These are phyloP conservation scores for mouse (Mus musculus) DNA, from an alignment of 2,113 vertebrate genomes.

Conservation along the genomic window GRCm39 chr7:19598501-19599000, in stretches of 20 bases:
- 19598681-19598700: neutral
- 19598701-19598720: neutral
- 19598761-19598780: neutral
- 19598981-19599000: neutral
- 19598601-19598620: neutral
- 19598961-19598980: neutral
- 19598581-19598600: neutral
- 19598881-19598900: slow-evolving; percentile 53
- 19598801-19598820: neutral
- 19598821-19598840: neutral
- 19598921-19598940: neutral
- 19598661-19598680: neutral
- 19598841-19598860: slow-evolving; percentile 54
- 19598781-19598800: neutral
- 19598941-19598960: neutral
- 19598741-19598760: too few species aligned
- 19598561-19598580: neutral
- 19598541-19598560: neutral
- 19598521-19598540: neutral
- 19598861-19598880: slow-evolving; percentile 7
- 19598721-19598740: neutral
- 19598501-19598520: neutral
- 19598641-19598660: neutral
- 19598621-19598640: neutral
- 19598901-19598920: slow-evolving; percentile 34